Conservation (phyloP, 1,140 invertebrate species). For the Hetaerina americana region DNA sequence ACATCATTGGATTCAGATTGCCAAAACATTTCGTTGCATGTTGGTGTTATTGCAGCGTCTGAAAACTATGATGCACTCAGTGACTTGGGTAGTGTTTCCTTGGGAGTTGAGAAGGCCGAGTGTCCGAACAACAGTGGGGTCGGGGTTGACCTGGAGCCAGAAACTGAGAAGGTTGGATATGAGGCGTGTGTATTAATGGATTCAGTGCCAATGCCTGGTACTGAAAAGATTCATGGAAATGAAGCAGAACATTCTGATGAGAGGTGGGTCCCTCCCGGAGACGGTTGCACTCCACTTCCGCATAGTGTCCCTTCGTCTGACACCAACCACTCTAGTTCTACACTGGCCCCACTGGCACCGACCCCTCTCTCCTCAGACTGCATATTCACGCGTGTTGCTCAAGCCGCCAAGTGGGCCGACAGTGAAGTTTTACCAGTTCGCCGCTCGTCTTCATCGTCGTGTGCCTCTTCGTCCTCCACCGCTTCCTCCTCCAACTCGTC, state of each 20-base stretch:
- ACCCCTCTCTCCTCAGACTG: slow-evolving; percentile 50
- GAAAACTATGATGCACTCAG: background rate
- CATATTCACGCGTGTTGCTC: slow-evolving; percentile 40
- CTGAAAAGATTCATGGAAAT: slow-evolving; percentile 31
- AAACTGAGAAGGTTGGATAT: background rate
- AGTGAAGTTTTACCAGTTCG: slow-evolving; percentile 51
- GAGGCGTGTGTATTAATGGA: slow-evolving; percentile 5
- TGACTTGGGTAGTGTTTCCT: background rate
- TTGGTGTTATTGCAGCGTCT: background rate
- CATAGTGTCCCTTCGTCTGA: slow-evolving; percentile 22
- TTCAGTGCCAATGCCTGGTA: slow-evolving; percentile 28
- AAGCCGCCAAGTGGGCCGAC: slow-evolving; percentile 52
- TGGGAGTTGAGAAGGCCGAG: background rate
- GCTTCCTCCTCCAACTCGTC: slow-evolving; percentile 28
- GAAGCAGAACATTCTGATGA: slow-evolving; percentile 41
- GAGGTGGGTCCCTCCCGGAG: slow-evolving; percentile 48
- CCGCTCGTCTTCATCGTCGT: slow-evolving; percentile 51
- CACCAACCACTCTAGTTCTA: slow-evolving; percentile 27
- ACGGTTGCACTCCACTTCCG: slow-evolving; percentile 24
- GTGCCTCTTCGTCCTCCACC: slow-evolving; percentile 41
- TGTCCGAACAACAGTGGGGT: background rate
- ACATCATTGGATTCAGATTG: background rate
- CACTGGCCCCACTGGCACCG: slow-evolving; percentile 34
- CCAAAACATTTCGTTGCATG: background rate
- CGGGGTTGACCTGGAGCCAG: background rate